Evolutionary conservation across 2,888 invertebrate species (phyloP).

Genomic region (Omphaloscelis lunosa): DNA sequence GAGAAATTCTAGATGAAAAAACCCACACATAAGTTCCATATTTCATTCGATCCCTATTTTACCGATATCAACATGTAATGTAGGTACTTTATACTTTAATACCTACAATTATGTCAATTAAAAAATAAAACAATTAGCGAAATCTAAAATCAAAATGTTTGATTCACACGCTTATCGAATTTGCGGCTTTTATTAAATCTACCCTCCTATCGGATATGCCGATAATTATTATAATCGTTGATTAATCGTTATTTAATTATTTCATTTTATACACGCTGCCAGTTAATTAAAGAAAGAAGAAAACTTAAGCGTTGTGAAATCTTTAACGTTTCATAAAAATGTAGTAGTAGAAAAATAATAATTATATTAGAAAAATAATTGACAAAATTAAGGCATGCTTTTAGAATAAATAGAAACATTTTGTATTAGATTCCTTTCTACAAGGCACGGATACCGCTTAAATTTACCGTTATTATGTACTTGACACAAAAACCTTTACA

Average conservation of each 20-base stretch:
- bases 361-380: background rate
- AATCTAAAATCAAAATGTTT: constrained; percentile 34
- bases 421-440: background rate
- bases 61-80: background rate
- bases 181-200: constrained; percentile 53
- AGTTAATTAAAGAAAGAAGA: constrained; percentile 1
- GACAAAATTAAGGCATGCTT: background rate
- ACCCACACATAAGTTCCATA: background rate
- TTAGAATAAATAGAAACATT: background rate
- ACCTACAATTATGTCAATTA: background rate
- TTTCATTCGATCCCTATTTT: background rate
- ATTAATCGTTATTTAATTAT: constrained; percentile 52
- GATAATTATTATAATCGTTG: constrained; percentile 44
- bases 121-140: constrained; percentile 31
- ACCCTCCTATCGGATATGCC: constrained; percentile 38
- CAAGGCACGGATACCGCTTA: too few species aligned
- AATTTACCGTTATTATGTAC: too few species aligned
- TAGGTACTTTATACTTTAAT: background rate
- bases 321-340: background rate
- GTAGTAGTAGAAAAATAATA: background rate
- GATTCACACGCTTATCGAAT: constrained; percentile 57
- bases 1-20: background rate
- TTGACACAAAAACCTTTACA: too few species aligned
- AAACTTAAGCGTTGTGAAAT: background rate
- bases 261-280: background rate